Evolutionary conservation across 2,888 invertebrate species (phyloP), one percentile per base, ranked within the genome.

Genomic region (Agrotis puta): DNA sequence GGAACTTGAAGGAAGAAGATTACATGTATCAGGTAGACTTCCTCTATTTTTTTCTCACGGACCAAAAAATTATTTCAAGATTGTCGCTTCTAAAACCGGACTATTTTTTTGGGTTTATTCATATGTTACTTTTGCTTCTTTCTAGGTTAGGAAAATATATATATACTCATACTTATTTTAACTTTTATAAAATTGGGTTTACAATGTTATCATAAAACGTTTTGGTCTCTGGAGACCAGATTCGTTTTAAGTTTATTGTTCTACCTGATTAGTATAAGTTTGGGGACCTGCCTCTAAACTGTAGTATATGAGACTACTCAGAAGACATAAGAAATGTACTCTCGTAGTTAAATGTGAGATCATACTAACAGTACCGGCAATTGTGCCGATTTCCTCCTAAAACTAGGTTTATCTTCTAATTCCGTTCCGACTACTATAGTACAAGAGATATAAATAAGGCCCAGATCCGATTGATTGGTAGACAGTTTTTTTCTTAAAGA

Each of bases 231-330:
- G 9, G 24, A 20, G 45, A 13, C n/a, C 47, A 3, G 33, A 72
- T 72, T 77, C 24, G n/a, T 47, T 69, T 77, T 51, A 16, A 27
- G 48, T 7, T 45, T 39, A 20, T 43, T 13, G 33, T 22, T 22
- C n/a, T 39, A 77, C 13, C 45, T 53, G 13, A 47, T 58, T 51
- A 51, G 45, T 47, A 39, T 22, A 33, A 18, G 9, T 18, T 48
- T 18, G 39, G 13, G 11, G 7, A 14, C 77, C 53, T 54, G 22
- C 47, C 20, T 16, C 43, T 54, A 9, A 54, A 9, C 5, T 13
- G 50, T 16, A 13, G 11, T 20, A 69, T 33, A 7, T 33, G 9
- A 33, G 33, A 33, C 33, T 33, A 33, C 33, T 33, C 33, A 33
- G 39, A 39, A 39, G 9, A 39, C 39, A 39, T 39, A 39, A 39